Conservation (phyloP, 2,888 invertebrate genomes). For the Scaptomyza polygonia region DNA sequence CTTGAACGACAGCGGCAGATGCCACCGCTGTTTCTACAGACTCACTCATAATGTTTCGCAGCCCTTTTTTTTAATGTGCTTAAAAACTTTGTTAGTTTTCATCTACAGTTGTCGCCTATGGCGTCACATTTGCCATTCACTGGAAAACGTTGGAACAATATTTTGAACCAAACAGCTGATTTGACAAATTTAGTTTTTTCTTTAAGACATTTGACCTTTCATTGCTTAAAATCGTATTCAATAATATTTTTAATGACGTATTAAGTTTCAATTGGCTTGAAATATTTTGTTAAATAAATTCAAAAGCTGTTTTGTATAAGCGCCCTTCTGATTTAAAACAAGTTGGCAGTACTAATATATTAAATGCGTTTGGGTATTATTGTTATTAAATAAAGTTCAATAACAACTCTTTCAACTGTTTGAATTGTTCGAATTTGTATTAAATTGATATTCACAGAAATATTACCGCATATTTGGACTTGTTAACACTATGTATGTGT, state of each 20-base stretch:
- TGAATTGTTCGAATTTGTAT: conserved; percentile 1
- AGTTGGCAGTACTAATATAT: conserved; percentile 4
- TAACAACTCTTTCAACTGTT: conserved; percentile 25
- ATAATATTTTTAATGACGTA: neutral
- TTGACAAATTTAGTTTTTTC: neutral
- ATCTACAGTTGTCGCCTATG: conserved; percentile 24
- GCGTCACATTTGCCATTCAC: conserved; percentile 44
- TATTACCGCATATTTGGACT: neutral
- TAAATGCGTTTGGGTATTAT: neutral
- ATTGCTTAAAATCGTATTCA: too few species aligned
- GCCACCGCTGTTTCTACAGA: conserved; percentile 33
- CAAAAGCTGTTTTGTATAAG: too few species aligned
- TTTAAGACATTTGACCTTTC: neutral
- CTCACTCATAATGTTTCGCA: conserved; percentile 51
- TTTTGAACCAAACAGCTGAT: conserved; percentile 37
- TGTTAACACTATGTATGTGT: neutral
- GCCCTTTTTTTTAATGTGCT: neutral
- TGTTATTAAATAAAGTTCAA: conserved; percentile 5
- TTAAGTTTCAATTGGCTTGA: too few species aligned
- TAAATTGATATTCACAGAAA: neutral
- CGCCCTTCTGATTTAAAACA: neutral
- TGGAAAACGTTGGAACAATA: conserved; percentile 9
- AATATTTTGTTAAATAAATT: too few species aligned
- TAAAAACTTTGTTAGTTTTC: conserved; percentile 4
- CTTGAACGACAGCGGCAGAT: conserved; percentile 29